Evolutionary conservation across 2,888 invertebrate species (phyloP), one percentile per base, ranked within the genome.

Genomic region (Mythimna pallens): DNA sequence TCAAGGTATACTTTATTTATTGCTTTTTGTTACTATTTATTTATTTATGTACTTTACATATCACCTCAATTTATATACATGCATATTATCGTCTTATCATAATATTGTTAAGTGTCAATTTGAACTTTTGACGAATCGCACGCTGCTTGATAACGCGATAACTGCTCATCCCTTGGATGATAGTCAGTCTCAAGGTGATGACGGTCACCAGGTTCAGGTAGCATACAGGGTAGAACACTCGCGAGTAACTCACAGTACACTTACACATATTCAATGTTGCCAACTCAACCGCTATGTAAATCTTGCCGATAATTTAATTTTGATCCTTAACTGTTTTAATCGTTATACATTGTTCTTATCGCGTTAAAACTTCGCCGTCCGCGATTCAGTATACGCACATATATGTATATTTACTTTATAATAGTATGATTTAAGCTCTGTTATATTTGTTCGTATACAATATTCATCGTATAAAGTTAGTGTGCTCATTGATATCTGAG

Each of bases 1-100:
- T 94, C 93, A 95, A 95, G 94, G 96, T 96, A 96, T 96, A 96
- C 96, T 94, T 95, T 96, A 95, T 94, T 95, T 96, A 96, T 96
- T 96, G 96, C 96, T 96, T 96, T 89, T 93, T 94, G 94, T 95
- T 95, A 91, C 92, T 93, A 92, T 93, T 92, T 92, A 90, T 92
- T 92, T 91, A 92, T 80, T 80, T 91, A 95, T 94, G 94, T 95
- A 95, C 92, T 95, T 93, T 93, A 95, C 91, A 95, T 95, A 96
- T 95, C 95, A 95, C 95, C 92, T 92, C 91, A 90, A 90, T 91
- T 92, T 95, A 95, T 94, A 92, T 94, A 95, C 93, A 93, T 91
- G 90, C 87, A 86, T 86, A 86, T 83, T 87, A 89, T 87, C 87
- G 72, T 83, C 81, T 86, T 87, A 86, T 84, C 70, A 86, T 86